phyloP scores from a whole-genome alignment of 2,888 invertebrate genomes.

The Carterocephalus palaemon region DNA sequence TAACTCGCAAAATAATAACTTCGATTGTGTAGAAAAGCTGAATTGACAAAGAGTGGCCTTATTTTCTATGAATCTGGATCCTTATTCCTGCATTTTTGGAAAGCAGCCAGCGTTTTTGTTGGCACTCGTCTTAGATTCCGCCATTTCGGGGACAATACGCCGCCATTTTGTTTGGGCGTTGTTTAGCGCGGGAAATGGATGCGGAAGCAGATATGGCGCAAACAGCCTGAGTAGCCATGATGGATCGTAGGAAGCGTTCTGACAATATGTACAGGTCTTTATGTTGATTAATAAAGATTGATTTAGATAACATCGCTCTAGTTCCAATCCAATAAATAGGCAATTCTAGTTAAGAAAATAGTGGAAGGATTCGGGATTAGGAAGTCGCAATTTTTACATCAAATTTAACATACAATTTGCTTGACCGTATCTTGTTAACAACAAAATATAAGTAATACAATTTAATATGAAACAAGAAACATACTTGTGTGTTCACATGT shows the following conservation, averaged over 20 bases:
- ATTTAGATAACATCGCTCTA: too few relatives aligned
- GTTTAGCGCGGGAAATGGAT: constrained; percentile 28
- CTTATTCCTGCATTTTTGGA: constrained; percentile 32
- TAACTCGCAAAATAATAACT: constrained; percentile 3
- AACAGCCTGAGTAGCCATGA: constrained; percentile 18
- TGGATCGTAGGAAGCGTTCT: constrained; percentile 5
- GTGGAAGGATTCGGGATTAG: too few relatives aligned
- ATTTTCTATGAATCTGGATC: constrained; percentile 30
- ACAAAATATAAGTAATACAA: too few relatives aligned
- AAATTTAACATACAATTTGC: too few relatives aligned
- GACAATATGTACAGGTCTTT: background rate
- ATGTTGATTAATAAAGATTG: background rate
- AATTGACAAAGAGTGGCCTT: constrained; percentile 28
- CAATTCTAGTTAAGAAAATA: too few relatives aligned
- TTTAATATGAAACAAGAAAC: too few relatives aligned
- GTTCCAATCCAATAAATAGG: too few relatives aligned
- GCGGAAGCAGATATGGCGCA: constrained; percentile 25
- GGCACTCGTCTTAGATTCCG: constrained; percentile 24
- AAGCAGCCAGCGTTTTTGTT: constrained; percentile 30
- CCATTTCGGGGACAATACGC: constrained; percentile 35
- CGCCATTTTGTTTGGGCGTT: constrained; percentile 35
- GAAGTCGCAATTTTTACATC: too few relatives aligned
- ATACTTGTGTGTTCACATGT: too few relatives aligned
- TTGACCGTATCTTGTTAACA: background rate
- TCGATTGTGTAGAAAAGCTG: constrained; percentile 5